These are phyloP conservation scores for Dermatemys mawii DNA, from an alignment of 2,113 vertebrate genomes.

Conservation along the genomic window DNA sequence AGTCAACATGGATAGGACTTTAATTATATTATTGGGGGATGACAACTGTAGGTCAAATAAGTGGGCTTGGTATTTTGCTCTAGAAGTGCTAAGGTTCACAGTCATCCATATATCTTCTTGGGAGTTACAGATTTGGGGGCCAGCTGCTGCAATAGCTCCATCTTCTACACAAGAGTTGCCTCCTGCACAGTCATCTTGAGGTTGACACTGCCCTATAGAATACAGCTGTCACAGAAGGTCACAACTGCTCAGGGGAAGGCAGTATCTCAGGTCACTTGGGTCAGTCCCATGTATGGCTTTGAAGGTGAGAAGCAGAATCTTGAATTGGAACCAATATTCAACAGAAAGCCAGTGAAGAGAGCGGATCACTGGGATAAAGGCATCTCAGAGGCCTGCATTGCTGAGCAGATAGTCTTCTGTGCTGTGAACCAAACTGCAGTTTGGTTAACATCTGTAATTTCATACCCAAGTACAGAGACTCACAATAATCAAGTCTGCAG, in stretches of 20 bases:
- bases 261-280: neutral
- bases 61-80: neutral
- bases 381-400: neutral
- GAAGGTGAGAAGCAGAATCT: neutral
- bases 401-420: neutral
- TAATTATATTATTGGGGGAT: neutral
- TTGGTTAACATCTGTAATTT: constrained; percentile 8
- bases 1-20: neutral
- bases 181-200: neutral
- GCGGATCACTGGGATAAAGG: neutral
- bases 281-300: neutral
- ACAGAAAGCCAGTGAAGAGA: neutral
- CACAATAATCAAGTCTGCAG: neutral
- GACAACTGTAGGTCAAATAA: neutral
- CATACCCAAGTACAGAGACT: neutral
- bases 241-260: neutral
- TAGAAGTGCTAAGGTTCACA: neutral
- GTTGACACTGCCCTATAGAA: neutral
- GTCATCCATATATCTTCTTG: neutral
- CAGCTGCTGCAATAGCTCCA: neutral
- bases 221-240: neutral
- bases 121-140: neutral
- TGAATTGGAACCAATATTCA: neutral
- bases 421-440: neutral
- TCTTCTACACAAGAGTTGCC: neutral